These are phyloP conservation scores for Exocentrus adspersus DNA, from an alignment of 2,888 invertebrate species.

Conservation along the genomic window DNA sequence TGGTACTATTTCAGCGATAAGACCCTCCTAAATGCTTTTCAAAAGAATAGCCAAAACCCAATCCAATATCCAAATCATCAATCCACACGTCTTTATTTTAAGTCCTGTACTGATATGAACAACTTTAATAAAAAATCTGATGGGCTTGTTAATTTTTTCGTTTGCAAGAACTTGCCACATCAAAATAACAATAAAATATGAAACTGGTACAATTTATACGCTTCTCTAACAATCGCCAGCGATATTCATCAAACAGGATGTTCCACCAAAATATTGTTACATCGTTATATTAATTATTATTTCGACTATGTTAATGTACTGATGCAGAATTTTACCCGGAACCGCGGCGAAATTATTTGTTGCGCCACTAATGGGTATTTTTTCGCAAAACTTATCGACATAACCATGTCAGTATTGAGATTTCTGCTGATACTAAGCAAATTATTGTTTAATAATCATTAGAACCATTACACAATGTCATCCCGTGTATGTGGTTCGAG, in stretches of 20 bases:
- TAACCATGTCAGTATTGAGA: neutral
- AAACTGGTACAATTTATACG: neutral
- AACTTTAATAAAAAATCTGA: too few relatives aligned
- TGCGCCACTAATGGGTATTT: neutral
- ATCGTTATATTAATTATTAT: neutral
- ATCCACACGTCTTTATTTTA: too few relatives aligned
- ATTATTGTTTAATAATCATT: neutral
- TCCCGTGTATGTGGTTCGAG: conserved; percentile 33
- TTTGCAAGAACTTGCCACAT: neutral
- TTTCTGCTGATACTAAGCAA: too few relatives aligned
- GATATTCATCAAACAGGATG: neutral
- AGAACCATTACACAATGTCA: neutral
- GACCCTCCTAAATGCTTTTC: too few relatives aligned
- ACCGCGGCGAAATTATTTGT: neutral
- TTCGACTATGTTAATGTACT: too few relatives aligned
- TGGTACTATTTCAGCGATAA: too few relatives aligned
- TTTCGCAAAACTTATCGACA: neutral
- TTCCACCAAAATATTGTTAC: neutral
- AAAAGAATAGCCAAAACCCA: too few relatives aligned
- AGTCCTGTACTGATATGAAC: too few relatives aligned
- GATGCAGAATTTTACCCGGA: too few relatives aligned
- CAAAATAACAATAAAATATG: neutral
- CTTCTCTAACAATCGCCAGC: neutral
- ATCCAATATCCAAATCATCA: too few relatives aligned
- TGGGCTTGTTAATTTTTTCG: neutral